These are phyloP conservation scores for Bubo bubo DNA, from an alignment of 2,113 vertebrate genomes.

Conservation along the genomic window DNA sequence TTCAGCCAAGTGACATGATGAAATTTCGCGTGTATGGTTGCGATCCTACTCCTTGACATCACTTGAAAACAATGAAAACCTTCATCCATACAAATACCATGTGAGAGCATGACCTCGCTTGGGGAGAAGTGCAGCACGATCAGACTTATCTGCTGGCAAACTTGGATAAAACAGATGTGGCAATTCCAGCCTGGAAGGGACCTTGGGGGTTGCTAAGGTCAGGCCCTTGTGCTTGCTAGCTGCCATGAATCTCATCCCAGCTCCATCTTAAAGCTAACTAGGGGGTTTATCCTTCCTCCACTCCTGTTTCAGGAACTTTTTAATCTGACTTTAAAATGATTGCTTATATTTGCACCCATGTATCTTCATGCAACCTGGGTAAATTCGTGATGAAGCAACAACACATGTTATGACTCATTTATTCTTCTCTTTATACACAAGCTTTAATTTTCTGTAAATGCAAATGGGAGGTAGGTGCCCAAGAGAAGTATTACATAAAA, in stretches of 20 bases:
- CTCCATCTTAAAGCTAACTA: not conserved
- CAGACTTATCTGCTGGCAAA: not conserved
- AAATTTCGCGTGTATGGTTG: not conserved
- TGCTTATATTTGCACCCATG: not conserved
- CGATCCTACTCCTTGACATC: slow-evolving; percentile 1
- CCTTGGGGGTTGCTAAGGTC: not conserved
- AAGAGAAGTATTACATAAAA: not conserved
- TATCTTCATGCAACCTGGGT: not conserved
- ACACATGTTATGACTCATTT: not conserved
- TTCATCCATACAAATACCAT: not conserved
- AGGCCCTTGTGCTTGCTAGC: not conserved
- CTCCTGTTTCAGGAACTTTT: not conserved
- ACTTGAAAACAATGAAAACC: slow-evolving; percentile 15
- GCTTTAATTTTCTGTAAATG: not conserved
- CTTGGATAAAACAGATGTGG: not conserved
- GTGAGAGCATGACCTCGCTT: not conserved
- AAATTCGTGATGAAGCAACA: not conserved
- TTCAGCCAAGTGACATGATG: not conserved
- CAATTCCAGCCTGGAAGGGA: not conserved
- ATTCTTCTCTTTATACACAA: not conserved
- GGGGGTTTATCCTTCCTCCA: not conserved
- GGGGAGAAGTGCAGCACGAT: not conserved
- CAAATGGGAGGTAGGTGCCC: not conserved
- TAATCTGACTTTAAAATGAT: not conserved
- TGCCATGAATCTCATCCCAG: not conserved